phyloP scores from a whole-genome alignment of 2,113 vertebrate genomes.

The Colaptes auratus region DNA sequence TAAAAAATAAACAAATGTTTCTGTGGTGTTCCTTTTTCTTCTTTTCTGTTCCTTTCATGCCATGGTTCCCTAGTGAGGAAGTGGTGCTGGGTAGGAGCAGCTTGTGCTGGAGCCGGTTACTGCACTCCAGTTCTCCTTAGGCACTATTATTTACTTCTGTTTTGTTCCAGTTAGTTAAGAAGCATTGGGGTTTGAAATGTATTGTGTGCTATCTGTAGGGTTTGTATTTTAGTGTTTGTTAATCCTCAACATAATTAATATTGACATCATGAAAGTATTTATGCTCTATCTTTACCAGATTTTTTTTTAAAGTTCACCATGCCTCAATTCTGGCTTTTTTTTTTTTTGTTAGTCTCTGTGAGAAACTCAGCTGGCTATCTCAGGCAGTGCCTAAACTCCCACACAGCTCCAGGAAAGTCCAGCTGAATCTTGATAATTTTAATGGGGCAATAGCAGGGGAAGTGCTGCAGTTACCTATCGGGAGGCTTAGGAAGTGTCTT shows the following conservation, averaged over 20 bases:
- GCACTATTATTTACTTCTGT: not conserved
- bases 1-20: not conserved
- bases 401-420: accelerated
- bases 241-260: not conserved
- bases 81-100: not conserved
- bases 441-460: not conserved
- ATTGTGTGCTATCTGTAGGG: not conserved
- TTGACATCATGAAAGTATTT: accelerated
- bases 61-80: accelerated
- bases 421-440: not conserved
- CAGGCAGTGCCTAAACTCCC: not conserved
- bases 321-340: not conserved
- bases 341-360: not conserved
- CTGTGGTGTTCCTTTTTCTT: not conserved
- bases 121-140: not conserved
- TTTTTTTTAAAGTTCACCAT: not conserved
- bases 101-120: accelerated
- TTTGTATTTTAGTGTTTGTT: not conserved
- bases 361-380: not conserved
- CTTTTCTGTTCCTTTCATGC: not conserved
- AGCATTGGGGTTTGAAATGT: not conserved
- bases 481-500: not conserved
- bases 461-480: not conserved
- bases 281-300: not conserved
- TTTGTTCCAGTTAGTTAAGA: not conserved